phyloP scores from a whole-genome alignment of 1,140 invertebrate genomes.

The Myzus persicae region DNA sequence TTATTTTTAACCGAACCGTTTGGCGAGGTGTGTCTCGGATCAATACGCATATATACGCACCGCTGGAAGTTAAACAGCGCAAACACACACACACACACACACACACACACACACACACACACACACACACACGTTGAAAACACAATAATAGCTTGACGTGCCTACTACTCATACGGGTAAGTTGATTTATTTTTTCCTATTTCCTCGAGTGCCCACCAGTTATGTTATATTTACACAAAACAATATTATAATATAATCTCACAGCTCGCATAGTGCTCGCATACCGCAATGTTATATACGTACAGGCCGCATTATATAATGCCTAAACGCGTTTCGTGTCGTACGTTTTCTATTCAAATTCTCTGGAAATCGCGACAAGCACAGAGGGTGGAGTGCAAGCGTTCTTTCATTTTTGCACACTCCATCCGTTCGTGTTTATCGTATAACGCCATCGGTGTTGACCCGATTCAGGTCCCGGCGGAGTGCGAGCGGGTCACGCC shows the following conservation, averaged over 20 bases:
- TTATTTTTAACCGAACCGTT: background rate
- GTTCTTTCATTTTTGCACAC: background rate
- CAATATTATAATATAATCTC: no score
- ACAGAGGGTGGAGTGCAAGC: no score
- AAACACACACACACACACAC: background rate
- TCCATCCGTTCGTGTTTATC: background rate
- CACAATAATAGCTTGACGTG: background rate
- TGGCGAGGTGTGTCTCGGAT: background rate
- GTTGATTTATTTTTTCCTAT: background rate
- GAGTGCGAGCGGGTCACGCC: background rate
- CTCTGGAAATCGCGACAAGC: background rate
- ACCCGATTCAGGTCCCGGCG: slow-evolving; percentile 28
- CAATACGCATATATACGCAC: background rate
- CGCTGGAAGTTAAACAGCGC: background rate
- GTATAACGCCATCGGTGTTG: slow-evolving; percentile 40
- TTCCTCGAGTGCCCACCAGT: background rate
- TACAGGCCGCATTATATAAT: background rate
- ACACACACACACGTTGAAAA: background rate
- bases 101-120: background rate
- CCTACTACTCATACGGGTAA: no score
- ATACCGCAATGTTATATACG: no score
- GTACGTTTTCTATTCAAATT: background rate
- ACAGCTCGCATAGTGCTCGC: background rate
- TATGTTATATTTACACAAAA: no score
- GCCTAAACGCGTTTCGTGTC: background rate